Percentiles rank a stretch among this genome's conserved stretches.
Conservation (phyloP, 2,888 invertebrate species). For the Spilosoma lubricipeda region DNA sequence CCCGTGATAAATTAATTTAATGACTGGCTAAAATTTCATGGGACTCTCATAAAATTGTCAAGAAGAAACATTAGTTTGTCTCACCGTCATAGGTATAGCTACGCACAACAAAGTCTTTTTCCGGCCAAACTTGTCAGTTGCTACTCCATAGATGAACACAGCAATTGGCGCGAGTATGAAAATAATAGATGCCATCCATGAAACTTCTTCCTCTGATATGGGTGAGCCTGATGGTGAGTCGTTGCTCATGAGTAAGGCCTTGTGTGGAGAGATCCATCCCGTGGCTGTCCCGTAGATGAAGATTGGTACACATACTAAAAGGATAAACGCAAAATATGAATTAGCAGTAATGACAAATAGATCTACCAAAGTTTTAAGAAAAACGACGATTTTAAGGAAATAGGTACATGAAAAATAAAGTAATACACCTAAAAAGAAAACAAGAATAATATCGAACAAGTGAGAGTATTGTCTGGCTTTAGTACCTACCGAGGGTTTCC, state of each 20-base stretch:
- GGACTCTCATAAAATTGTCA: too few relatives aligned
- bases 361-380: too few relatives aligned
- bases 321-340: not conserved
- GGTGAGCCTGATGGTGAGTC: conserved; percentile 1
- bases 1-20: too few relatives aligned
- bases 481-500: too few relatives aligned
- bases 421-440: too few relatives aligned
- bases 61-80: not conserved
- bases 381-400: too few relatives aligned
- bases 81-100: conserved; percentile 74
- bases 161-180: conserved; percentile 85
- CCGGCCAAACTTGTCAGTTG: conserved; percentile 83
- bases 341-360: too few relatives aligned
- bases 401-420: too few relatives aligned
- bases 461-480: too few relatives aligned
- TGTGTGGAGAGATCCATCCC: conserved; percentile 79
- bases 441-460: too few relatives aligned
- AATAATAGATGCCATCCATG: conserved; percentile 87
- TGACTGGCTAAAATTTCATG: too few relatives aligned
- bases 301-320: conserved; percentile 5
- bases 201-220: conserved; percentile 68
- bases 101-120: conserved; percentile 77
- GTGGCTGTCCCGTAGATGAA: conserved; percentile 11
- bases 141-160: conserved; percentile 82
- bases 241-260: conserved; percentile 67